Evolutionary conservation across 2,888 invertebrate species (phyloP).

Genomic region (Agriopis marginaria): DNA sequence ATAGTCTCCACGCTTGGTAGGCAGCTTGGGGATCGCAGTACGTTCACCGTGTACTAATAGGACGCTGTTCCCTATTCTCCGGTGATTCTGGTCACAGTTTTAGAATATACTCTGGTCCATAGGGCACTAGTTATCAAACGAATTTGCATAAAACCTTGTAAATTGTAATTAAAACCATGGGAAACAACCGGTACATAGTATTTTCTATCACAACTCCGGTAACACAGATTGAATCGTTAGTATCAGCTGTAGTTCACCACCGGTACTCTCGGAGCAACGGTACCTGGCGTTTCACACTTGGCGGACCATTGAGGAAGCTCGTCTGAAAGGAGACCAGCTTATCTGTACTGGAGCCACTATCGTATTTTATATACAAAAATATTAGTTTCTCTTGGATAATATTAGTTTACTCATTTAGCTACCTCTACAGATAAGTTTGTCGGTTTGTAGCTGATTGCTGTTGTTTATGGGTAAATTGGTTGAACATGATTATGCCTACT

Average conservation of each 20-base stretch:
- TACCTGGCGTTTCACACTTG: slow-evolving; percentile 42
- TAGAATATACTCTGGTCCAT: no score
- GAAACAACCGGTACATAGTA: no score
- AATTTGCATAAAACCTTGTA: no score
- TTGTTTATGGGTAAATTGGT: background rate
- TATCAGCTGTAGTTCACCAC: slow-evolving; percentile 6
- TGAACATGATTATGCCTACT: background rate
- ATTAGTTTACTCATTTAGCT: background rate
- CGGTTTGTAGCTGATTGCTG: background rate
- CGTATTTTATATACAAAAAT: background rate
- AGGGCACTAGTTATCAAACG: no score
- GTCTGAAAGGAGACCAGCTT: background rate
- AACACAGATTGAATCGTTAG: slow-evolving; percentile 2
- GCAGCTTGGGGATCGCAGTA: no score
- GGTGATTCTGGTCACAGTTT: no score
- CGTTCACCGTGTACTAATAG: no score
- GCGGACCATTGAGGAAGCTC: slow-evolving; percentile 31
- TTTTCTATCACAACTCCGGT: no score
- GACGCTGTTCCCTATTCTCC: no score
- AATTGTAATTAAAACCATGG: no score
- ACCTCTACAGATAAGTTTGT: background rate
- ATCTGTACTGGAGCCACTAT: background rate
- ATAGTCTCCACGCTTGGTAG: no score
- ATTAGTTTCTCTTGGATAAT: background rate
- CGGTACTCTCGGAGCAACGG: slow-evolving; percentile 37